Evolutionary conservation across 2,888 invertebrate species (phyloP).

Genomic region (Corythucha ciliata): DNA sequence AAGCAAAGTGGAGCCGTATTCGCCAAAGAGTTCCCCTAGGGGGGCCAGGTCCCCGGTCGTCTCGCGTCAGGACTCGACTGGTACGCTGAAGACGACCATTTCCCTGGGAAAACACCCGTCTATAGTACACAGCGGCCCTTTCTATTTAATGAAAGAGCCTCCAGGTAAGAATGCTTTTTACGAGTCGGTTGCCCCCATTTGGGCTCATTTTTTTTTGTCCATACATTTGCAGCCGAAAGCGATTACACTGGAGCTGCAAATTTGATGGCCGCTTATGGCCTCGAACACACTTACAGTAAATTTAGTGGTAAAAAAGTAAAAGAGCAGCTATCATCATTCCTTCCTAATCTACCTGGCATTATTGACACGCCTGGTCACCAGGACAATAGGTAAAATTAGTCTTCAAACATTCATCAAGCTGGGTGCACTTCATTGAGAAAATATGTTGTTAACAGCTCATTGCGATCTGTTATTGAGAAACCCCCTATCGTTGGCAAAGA

Average conservation of each 20-base stretch:
- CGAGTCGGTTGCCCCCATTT: too few relatives aligned
- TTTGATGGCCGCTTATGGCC: conserved; percentile 90
- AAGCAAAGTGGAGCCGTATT: conserved; percentile 79
- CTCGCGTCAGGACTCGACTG: conserved; percentile 91
- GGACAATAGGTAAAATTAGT: conserved; percentile 52
- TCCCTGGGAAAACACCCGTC: conserved; percentile 94
- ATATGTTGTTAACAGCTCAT: conserved; percentile 71
- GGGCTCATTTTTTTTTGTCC: neutral
- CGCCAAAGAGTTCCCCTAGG: conserved; percentile 87
- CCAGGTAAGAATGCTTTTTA: conserved; percentile 55
- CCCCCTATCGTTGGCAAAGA: conserved; percentile 90
- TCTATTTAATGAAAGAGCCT: conserved; percentile 95
- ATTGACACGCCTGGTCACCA: conserved; percentile 79
- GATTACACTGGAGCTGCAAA: conserved; percentile 93
- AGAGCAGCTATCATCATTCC: conserved; percentile 88
- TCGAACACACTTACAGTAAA: conserved; percentile 95
- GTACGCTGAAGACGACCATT: conserved; percentile 94
- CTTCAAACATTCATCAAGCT: neutral
- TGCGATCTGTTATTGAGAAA: conserved; percentile 89
- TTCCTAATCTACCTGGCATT: conserved; percentile 89
- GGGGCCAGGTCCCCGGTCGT: conserved; percentile 92
- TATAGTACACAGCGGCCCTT: conserved; percentile 94
- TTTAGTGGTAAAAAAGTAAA: conserved; percentile 94
- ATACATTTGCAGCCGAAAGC: conserved; percentile 61
- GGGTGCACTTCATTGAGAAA: neutral